phyloP scores from a whole-genome alignment of 2,797 vertebrate species.

The Telmatherina bonti region DNA sequence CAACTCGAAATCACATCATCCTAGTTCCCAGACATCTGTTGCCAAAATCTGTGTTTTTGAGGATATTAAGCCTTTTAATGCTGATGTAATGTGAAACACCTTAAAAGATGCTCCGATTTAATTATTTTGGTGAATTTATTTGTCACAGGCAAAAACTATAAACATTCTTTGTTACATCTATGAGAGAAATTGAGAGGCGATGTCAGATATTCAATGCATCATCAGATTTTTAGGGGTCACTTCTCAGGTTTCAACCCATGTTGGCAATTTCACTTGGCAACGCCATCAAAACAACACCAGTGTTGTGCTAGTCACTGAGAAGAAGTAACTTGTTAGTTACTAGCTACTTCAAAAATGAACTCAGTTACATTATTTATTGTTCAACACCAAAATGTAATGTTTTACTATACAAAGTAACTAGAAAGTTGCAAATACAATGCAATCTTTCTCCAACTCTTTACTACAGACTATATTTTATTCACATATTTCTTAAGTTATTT shows the following conservation, averaged over 20 bases:
- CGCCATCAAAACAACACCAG: background rate
- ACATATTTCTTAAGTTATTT: no score
- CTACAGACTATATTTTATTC: no score
- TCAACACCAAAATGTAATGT: no score
- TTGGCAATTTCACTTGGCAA: background rate
- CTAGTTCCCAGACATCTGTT: conserved; percentile 66
- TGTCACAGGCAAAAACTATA: background rate
- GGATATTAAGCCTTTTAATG: conserved; percentile 31
- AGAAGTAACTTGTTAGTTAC: no score
- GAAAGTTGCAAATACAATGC: no score
- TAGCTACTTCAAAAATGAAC: no score
- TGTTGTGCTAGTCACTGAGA: no score
- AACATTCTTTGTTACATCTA: background rate
- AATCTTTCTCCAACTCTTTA: no score
- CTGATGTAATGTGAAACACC: conserved; percentile 13
- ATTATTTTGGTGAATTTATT: background rate
- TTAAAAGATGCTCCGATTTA: conserved; percentile 9
- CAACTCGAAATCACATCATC: conserved; percentile 68
- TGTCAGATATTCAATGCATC: background rate
- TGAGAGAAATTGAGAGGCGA: background rate
- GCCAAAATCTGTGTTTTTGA: conserved; percentile 41
- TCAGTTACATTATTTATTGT: no score
- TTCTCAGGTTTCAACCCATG: background rate
- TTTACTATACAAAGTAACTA: no score
- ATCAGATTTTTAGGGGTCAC: background rate